These are phyloP conservation scores for Heliconius eleuchia DNA, from an alignment of 1,140 invertebrate species.

Conservation along the genomic window DNA sequence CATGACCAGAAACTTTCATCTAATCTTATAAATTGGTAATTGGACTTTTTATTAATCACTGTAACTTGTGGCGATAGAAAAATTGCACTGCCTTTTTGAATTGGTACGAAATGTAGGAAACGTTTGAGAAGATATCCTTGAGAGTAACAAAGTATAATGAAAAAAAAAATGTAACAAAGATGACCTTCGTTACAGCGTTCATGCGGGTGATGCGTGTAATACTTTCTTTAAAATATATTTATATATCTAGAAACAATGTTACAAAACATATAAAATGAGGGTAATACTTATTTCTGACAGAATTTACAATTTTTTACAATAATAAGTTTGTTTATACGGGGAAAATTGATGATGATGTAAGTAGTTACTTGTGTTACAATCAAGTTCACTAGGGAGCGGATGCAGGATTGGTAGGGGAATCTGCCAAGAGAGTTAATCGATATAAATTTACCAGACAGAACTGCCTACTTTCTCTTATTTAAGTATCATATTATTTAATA, in stretches of 20 bases:
- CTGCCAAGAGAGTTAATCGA: constrained; percentile 62
- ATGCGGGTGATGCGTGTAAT: constrained; percentile 22
- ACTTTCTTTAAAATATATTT: constrained; percentile 20
- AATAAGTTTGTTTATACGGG: not conserved
- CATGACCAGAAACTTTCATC: constrained; percentile 52
- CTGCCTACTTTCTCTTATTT: constrained; percentile 6
- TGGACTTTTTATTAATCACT: not conserved
- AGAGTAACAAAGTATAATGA: constrained; percentile 61
- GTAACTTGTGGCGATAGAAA: not conserved
- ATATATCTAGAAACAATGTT: not conserved
- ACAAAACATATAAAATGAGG: not conserved
- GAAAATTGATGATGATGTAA: not conserved
- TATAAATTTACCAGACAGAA: constrained; percentile 50
- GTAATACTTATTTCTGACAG: constrained; percentile 1
- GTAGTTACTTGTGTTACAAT: not conserved
- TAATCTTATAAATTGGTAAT: not conserved
- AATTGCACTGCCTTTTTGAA: not conserved
- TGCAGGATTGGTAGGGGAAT: constrained; percentile 57
- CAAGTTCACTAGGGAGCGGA: constrained; percentile 34
- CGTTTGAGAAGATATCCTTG: constrained; percentile 67
- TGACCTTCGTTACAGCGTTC: not conserved
- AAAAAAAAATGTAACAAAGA: constrained; percentile 13
- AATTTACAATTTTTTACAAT: not conserved
- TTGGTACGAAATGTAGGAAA: constrained; percentile 52
- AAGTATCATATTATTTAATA: not conserved